Conservation (phyloP, 2,113 vertebrate genomes). For the Triplophysa tibetana region DNA sequence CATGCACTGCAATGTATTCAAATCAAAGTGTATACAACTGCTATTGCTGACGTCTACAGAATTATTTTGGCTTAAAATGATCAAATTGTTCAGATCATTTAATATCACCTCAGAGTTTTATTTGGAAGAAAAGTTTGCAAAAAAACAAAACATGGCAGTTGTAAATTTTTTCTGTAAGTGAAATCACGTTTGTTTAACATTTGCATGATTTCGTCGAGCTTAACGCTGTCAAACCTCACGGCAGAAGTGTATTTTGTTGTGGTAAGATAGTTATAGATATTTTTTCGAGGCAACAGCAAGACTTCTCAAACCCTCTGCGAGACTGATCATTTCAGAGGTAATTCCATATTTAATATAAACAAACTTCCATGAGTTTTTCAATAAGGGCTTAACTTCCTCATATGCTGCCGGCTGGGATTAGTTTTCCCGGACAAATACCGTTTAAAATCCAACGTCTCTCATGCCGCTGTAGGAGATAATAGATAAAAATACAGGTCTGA, state of each 20-base stretch:
- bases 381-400: background rate
- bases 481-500: background rate
- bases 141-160: too few species aligned
- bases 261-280: background rate
- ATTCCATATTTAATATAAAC: slow-evolving; percentile 28
- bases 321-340: slow-evolving; percentile 5
- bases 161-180: background rate
- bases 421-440: background rate
- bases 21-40: background rate
- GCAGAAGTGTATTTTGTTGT: background rate
- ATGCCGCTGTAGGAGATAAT: background rate
- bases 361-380: background rate
- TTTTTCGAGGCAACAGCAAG: slow-evolving; percentile 5
- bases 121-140: too few species aligned
- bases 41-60: too few species aligned
- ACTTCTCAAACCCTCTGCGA: background rate
- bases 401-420: background rate
- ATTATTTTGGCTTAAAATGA: too few species aligned
- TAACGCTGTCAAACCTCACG: background rate
- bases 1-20: background rate
- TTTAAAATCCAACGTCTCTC: background rate
- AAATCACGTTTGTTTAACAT: background rate
- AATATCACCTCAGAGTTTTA: too few species aligned
- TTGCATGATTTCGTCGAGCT: background rate
- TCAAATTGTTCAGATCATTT: too few species aligned